These are phyloP conservation scores for Caranx ignobilis DNA, from an alignment of 2,113 vertebrate species.

Conservation along the genomic window DNA sequence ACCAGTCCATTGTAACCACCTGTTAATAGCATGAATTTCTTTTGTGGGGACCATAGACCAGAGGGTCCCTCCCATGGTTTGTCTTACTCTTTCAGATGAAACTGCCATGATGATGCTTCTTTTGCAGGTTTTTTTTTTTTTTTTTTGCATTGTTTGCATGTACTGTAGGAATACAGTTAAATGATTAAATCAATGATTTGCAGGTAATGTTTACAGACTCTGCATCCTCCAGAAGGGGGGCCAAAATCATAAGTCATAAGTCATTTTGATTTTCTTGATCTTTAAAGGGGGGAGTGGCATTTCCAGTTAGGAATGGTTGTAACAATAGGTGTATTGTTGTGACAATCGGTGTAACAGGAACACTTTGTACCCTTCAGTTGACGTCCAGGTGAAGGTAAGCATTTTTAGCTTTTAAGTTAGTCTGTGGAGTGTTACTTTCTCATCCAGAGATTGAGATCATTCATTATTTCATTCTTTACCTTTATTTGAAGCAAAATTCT, in stretches of 20 bases:
- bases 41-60: constrained; percentile 22
- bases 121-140: not conserved
- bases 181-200: not conserved
- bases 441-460: constrained; percentile 7
- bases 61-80: constrained; percentile 30
- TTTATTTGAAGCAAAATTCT: constrained; percentile 2
- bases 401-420: constrained; percentile 2
- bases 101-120: constrained; percentile 9
- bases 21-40: constrained; percentile 33
- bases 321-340: too few relatives aligned
- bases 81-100: constrained; percentile 21
- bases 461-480: constrained; percentile 31
- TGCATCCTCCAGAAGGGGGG: not conserved
- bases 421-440: not conserved
- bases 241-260: not conserved
- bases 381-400: constrained; percentile 3
- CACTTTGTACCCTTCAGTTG: not conserved
- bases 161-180: not conserved
- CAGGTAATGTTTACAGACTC: not conserved
- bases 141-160: not conserved
- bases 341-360: not conserved
- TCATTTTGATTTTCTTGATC: not conserved
- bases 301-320: not conserved
- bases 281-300: not conserved
- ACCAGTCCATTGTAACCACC: constrained; percentile 34